Percentiles rank a stretch among this genome's conserved stretches.
Conservation (phyloP, 2,888 invertebrate species). For the Parelbella ahira region DNA sequence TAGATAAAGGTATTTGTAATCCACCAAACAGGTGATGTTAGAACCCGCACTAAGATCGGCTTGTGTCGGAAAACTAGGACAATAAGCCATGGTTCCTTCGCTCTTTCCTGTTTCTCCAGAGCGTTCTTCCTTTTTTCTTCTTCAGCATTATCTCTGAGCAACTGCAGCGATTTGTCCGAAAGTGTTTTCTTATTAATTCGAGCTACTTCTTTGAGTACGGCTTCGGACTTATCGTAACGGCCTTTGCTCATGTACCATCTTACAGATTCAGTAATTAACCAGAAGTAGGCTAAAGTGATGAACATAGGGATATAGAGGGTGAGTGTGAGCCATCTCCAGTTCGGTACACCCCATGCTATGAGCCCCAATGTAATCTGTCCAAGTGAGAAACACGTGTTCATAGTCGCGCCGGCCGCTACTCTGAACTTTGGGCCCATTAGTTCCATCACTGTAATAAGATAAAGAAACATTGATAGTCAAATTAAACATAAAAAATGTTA, state of each 20-base stretch:
- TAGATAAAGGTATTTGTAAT: conserved; percentile 85
- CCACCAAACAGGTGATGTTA: conserved; percentile 85
- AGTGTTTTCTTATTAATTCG: conserved; percentile 72
- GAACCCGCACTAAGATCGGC: conserved; percentile 43
- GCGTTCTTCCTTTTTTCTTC: conserved; percentile 41
- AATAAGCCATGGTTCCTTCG: conserved; percentile 51
- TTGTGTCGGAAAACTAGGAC: conserved; percentile 50
- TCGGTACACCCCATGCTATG: conserved; percentile 83
- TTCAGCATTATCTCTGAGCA: conserved; percentile 41
- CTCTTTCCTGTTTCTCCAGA: conserved; percentile 33
- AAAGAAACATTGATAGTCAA: no score
- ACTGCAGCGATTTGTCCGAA: conserved; percentile 47
- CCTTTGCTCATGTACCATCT: conserved; percentile 88
- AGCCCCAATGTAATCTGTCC: conserved; percentile 84
- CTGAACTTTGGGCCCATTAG: conserved; percentile 85
- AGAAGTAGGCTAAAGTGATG: conserved; percentile 82
- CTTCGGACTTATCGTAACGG: conserved; percentile 82
- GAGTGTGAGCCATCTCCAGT: conserved; percentile 85
- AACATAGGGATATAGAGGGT: conserved; percentile 85
- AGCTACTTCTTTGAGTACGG: conserved; percentile 82
- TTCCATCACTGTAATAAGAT: conserved; percentile 82
- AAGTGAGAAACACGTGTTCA: conserved; percentile 84
- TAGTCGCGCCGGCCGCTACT: conserved; percentile 84
- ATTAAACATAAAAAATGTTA: no score
- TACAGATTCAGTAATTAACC: conserved; percentile 85